These are phyloP conservation scores for Tinea trinotella DNA, from an alignment of 2,888 invertebrate species.

Conservation along the genomic window DNA sequence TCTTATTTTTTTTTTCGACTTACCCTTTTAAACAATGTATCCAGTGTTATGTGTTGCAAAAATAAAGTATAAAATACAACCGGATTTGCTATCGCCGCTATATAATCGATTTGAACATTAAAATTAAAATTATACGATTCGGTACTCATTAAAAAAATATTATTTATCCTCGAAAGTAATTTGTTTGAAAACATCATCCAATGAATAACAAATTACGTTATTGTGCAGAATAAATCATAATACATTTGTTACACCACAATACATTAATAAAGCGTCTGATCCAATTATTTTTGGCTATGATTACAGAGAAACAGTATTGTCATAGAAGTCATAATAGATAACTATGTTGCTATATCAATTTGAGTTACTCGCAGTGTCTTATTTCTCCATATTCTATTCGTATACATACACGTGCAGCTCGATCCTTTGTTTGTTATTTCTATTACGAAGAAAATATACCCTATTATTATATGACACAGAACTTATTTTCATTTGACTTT, in stretches of 20 bases:
- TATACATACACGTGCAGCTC: neutral
- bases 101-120: neutral
- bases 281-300: constrained; percentile 3
- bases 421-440: neutral
- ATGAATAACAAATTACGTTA: too few relatives aligned
- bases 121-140: neutral
- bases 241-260: neutral
- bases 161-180: too few relatives aligned
- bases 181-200: neutral
- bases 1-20: too few relatives aligned
- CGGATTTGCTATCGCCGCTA: neutral
- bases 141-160: too few relatives aligned
- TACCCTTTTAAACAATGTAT: too few relatives aligned
- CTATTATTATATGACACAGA: neutral
- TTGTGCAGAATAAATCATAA: neutral
- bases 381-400: neutral
- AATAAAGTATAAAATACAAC: neutral
- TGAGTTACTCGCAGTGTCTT: too few relatives aligned
- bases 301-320: neutral
- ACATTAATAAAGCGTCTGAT: neutral
- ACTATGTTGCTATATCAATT: too few relatives aligned
- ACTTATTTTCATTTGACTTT: neutral
- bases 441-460: neutral
- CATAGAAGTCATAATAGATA: too few relatives aligned
- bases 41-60: too few relatives aligned